Conservation (phyloP, 2,113 vertebrate genomes). For the Pampusana beccarii region DNA sequence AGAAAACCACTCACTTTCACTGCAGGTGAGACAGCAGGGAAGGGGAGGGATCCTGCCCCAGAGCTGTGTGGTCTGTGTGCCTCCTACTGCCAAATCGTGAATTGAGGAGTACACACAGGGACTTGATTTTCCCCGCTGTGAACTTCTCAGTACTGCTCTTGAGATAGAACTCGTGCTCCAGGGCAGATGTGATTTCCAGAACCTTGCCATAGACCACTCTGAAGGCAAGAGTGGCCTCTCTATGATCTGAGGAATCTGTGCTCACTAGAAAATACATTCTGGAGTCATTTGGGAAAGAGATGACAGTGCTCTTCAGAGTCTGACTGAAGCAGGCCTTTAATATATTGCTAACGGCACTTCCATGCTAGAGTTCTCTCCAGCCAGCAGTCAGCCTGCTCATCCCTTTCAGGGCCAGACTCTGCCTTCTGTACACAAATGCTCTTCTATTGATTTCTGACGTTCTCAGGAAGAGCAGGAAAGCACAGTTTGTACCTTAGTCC, state of each 20-base stretch:
- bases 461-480: background rate
- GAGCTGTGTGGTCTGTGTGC: background rate
- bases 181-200: background rate
- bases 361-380: background rate
- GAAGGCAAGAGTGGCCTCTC: background rate
- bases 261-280: background rate
- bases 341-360: background rate
- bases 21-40: constrained; percentile 85
- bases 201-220: background rate
- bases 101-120: background rate
- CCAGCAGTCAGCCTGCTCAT: background rate
- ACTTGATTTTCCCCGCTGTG: background rate
- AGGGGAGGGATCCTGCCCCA: background rate
- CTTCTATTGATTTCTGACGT: background rate
- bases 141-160: background rate
- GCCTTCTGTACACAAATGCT: background rate
- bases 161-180: background rate
- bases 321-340: background rate
- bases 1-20: constrained; percentile 99
- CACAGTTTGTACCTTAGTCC: background rate
- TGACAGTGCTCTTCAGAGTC: background rate
- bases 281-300: background rate
- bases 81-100: background rate
- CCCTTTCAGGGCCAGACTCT: background rate
- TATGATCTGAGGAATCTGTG: background rate